phyloP scores from a whole-genome alignment of 2,888 invertebrate genomes.

The Chymomyza procnemis region DNA sequence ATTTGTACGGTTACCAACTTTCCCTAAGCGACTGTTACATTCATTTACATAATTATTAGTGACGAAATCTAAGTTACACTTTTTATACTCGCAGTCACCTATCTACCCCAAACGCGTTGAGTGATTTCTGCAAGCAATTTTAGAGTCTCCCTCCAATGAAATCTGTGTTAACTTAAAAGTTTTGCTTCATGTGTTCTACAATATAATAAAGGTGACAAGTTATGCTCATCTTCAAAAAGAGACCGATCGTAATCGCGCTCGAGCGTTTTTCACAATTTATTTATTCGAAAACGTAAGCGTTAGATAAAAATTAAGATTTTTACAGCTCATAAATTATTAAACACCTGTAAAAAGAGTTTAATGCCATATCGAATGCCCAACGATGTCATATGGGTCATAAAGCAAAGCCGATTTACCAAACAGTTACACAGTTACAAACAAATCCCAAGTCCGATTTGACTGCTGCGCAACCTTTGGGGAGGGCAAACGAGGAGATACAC shows the following conservation, averaged over 20 bases:
- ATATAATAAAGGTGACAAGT: too few relatives aligned
- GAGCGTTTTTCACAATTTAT: background rate
- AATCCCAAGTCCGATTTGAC: slow-evolving; percentile 1
- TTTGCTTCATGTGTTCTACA: too few relatives aligned
- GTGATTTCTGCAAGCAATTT: too few relatives aligned
- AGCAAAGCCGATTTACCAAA: slow-evolving; percentile 65
- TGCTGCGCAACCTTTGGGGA: slow-evolving; percentile 27
- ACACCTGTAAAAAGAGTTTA: slow-evolving; percentile 65
- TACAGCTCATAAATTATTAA: slow-evolving; percentile 66
- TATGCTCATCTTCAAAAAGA: too few relatives aligned
- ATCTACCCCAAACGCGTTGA: too few relatives aligned
- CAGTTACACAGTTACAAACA: slow-evolving; percentile 49
- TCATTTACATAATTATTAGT: too few relatives aligned
- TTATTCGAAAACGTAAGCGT: background rate
- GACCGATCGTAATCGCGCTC: background rate
- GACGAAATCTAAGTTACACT: too few relatives aligned
- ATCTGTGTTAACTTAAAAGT: too few relatives aligned
- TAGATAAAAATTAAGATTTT: slow-evolving; percentile 50
- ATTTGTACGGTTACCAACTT: too few relatives aligned
- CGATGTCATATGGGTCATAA: slow-evolving; percentile 44
- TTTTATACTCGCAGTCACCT: too few relatives aligned
- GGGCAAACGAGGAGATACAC: background rate
- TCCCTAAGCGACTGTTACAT: too few relatives aligned
- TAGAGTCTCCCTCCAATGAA: too few relatives aligned
- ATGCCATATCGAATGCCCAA: slow-evolving; percentile 36